Conservation (phyloP, 2,888 invertebrate genomes). For the Eulithis prunata region DNA sequence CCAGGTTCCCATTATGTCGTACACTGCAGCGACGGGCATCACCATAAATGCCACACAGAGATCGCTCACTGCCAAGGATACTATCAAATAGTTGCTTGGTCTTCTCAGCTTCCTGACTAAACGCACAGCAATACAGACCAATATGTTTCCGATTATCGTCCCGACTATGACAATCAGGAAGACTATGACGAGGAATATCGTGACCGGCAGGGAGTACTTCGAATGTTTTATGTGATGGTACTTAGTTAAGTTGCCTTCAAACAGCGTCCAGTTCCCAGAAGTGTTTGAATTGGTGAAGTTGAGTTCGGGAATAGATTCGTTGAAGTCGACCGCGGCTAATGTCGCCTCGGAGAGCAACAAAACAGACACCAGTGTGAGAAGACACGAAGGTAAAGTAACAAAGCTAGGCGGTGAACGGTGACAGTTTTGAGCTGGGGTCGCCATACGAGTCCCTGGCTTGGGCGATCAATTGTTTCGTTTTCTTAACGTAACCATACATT, state of each 20-base stretch:
- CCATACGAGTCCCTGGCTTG: slow-evolving; percentile 81
- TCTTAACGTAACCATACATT: slow-evolving; percentile 77
- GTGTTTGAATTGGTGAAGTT: slow-evolving; percentile 63
- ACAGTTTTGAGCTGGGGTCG: slow-evolving; percentile 76
- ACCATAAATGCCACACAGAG: slow-evolving; percentile 97
- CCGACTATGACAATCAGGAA: slow-evolving; percentile 90
- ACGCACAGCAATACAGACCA: slow-evolving; percentile 98
- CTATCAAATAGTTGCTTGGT: slow-evolving; percentile 95
- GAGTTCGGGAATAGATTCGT: slow-evolving; percentile 55
- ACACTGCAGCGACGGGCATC: slow-evolving; percentile 98
- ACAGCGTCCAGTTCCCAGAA: slow-evolving; percentile 66
- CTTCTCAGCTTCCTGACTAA: slow-evolving; percentile 95
- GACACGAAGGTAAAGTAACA: slow-evolving; percentile 83
- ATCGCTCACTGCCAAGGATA: slow-evolving; percentile 98
- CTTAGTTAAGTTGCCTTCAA: slow-evolving; percentile 64
- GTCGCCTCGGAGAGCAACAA: slow-evolving; percentile 62
- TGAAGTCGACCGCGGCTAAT: slow-evolving; percentile 62
- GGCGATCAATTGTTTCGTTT: slow-evolving; percentile 68
- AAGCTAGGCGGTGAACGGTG: slow-evolving; percentile 81
- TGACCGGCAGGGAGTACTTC: slow-evolving; percentile 73
- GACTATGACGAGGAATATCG: slow-evolving; percentile 89
- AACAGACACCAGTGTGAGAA: slow-evolving; percentile 75
- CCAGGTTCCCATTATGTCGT: slow-evolving; percentile 97
- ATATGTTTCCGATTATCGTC: slow-evolving; percentile 94
- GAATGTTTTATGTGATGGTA: slow-evolving; percentile 68